These are phyloP conservation scores for Noctilio leporinus DNA, from an alignment of 2,113 vertebrate species.

Conservation along the genomic window DNA sequence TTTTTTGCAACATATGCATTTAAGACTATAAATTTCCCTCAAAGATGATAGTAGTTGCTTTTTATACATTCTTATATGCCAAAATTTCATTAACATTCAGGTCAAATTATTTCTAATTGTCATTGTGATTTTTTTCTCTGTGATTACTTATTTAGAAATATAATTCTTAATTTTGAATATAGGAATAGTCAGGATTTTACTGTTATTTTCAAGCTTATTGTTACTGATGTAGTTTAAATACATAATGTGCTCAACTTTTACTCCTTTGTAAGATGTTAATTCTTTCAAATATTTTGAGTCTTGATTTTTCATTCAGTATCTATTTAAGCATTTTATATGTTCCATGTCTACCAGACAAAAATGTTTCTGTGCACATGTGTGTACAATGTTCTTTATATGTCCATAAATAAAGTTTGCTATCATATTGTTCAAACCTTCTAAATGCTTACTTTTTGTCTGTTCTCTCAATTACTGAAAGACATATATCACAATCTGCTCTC, in stretches of 20 bases:
- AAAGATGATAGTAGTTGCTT: neutral
- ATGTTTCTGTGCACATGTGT: neutral
- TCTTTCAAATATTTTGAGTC: neutral
- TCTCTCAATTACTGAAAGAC: neutral
- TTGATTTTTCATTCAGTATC: neutral
- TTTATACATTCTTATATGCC: neutral
- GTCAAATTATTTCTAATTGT: neutral
- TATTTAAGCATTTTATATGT: neutral
- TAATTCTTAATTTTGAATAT: neutral
- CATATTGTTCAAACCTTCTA: neutral
- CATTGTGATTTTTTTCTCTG: neutral
- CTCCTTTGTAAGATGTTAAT: neutral
- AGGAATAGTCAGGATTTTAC: neutral
- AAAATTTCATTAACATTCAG: neutral
- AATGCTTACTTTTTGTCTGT: neutral
- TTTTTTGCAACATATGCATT: neutral
- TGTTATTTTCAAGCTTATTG: neutral
- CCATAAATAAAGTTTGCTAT: neutral
- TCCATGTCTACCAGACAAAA: neutral
- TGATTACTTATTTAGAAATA: neutral
- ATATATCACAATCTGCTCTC: neutral
- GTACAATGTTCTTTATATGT: neutral
- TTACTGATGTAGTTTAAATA: neutral
- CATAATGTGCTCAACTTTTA: neutral
- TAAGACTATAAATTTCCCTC: constrained; percentile 27